Conservation (phyloP, 2,797 vertebrate species). For the Prionace glauca region DNA sequence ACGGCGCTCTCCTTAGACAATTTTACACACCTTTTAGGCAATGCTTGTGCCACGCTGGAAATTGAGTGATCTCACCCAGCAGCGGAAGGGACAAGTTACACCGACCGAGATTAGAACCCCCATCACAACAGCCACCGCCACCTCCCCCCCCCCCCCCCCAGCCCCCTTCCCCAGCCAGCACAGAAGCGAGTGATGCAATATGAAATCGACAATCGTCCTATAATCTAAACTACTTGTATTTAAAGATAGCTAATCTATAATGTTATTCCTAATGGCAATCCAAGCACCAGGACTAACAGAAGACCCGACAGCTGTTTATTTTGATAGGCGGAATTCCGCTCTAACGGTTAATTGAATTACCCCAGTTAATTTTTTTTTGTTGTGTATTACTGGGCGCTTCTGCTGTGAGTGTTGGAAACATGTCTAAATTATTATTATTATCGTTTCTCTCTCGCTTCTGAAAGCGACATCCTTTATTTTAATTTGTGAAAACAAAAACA, state of each 20-base stretch:
- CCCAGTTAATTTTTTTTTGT: background rate
- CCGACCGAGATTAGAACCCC: background rate
- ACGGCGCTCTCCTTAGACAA: background rate
- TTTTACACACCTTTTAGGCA: background rate
- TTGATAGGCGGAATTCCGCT: background rate
- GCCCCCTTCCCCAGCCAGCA: no score
- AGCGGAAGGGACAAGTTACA: background rate
- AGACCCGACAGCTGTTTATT: slow-evolving; percentile 14
- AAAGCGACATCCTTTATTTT: background rate
- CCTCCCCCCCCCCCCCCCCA: no score
- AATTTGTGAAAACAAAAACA: background rate
- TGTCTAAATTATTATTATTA: no score
- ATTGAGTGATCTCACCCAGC: background rate
- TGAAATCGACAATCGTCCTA: background rate
- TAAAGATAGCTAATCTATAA: background rate
- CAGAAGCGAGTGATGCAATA: background rate
- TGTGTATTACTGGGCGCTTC: background rate
- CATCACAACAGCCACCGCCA: no score
- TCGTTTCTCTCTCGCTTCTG: background rate
- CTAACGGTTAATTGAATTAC: slow-evolving; percentile 8
- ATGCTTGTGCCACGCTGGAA: background rate
- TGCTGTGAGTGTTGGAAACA: background rate
- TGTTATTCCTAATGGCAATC: background rate
- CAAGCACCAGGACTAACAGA: background rate
- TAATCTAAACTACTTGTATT: background rate